Percentiles rank a stretch among this genome's conserved stretches.
These are phyloP conservation scores for Gari tellinella DNA, from an alignment of 2,888 invertebrate species.

Conservation along the genomic window DNA sequence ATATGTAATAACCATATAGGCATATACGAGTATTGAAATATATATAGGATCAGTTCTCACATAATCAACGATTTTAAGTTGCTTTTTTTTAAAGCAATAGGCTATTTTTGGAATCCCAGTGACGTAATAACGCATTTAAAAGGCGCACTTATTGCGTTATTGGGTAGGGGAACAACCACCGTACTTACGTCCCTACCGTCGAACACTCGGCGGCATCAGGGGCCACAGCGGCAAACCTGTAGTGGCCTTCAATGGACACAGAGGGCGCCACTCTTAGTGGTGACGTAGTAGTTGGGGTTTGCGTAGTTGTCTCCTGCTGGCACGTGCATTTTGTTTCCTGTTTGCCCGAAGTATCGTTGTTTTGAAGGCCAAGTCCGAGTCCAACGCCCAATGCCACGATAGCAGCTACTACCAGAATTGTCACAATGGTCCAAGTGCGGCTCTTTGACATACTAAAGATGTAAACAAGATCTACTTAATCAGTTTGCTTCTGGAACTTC, in stretches of 20 bases:
- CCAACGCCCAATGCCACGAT: constrained; percentile 51
- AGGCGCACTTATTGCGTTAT: no score
- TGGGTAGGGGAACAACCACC: no score
- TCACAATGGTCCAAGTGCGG: constrained; percentile 35
- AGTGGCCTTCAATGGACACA: constrained; percentile 41
- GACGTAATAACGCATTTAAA: no score
- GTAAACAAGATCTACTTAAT: constrained; percentile 8
- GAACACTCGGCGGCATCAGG: constrained; percentile 57
- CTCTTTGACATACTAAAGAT: constrained; percentile 43
- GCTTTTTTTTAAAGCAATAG: no score
- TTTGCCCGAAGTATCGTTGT: background rate
- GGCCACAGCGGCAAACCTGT: constrained; percentile 56
- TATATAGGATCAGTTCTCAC: no score
- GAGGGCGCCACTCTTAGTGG: constrained; percentile 33
- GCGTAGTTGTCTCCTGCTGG: background rate
- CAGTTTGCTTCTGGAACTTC: no score
- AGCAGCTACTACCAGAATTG: constrained; percentile 35
- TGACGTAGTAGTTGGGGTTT: background rate
- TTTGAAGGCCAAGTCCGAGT: constrained; percentile 43
- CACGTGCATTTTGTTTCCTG: background rate
- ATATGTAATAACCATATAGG: no score
- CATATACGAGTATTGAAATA: no score
- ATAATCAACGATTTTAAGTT: no score
- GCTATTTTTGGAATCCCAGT: no score
- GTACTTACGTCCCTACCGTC: constrained; percentile 55